Conservation (phyloP, 2,797 vertebrate species). For the Chaenodraco wilsoni region DNA sequence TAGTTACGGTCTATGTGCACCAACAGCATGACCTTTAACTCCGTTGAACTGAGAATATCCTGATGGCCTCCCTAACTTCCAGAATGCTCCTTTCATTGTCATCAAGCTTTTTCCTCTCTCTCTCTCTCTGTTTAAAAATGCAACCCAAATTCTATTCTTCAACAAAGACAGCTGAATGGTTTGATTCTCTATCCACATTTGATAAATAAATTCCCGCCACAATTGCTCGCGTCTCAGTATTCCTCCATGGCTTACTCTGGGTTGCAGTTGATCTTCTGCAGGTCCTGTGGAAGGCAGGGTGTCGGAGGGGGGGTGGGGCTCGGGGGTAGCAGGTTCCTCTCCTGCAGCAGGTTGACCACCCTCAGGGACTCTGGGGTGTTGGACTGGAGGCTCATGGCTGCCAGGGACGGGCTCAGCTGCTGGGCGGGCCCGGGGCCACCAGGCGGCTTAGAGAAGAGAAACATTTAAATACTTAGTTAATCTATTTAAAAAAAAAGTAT, state of each 20-base stretch:
- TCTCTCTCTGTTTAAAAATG: too few species aligned
- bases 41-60: too few species aligned
- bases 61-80: too few species aligned
- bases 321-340: conserved; percentile 91
- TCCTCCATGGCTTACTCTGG: conserved; percentile 89
- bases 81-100: too few species aligned
- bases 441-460: conserved; percentile 71
- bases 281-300: conserved; percentile 92
- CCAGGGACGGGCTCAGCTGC: conserved; percentile 88
- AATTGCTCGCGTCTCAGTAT: too few species aligned
- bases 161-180: too few species aligned
- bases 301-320: conserved; percentile 85
- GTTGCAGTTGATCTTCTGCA: conserved; percentile 94
- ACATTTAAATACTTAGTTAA: background rate
- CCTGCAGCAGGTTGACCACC: conserved; percentile 95
- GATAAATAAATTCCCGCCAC: too few species aligned
- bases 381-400: conserved; percentile 87
- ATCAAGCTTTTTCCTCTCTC: too few species aligned
- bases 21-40: too few species aligned
- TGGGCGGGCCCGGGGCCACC: conserved; percentile 86
- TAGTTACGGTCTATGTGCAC: too few species aligned
- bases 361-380: conserved; percentile 90
- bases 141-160: too few species aligned
- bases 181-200: too few species aligned
- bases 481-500: background rate